These are phyloP conservation scores for Sebastes miniatus DNA, from an alignment of 2,797 vertebrate species.

Conservation along the genomic window DNA sequence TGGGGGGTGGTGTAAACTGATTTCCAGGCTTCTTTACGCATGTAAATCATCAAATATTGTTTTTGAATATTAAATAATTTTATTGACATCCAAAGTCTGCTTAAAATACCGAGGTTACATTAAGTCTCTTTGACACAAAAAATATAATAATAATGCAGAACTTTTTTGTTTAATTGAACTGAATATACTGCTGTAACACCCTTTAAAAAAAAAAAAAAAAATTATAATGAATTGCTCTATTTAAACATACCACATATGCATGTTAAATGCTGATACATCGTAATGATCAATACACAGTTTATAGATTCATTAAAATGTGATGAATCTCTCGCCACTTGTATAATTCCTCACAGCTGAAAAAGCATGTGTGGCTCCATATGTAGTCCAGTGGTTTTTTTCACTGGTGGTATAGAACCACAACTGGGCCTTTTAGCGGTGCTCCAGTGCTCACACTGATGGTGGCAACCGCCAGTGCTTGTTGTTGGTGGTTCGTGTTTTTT, in stretches of 20 bases:
- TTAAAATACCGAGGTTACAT: background rate
- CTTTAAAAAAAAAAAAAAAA: no score
- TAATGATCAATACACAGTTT: background rate
- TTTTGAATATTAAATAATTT: background rate
- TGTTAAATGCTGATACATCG: background rate
- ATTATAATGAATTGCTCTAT: background rate
- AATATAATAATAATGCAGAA: background rate
- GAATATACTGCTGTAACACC: background rate
- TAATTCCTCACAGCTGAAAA: slow-evolving; percentile 40
- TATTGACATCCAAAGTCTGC: background rate
- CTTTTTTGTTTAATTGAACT: background rate
- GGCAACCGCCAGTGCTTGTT: slow-evolving; percentile 29
- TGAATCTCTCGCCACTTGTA: background rate
- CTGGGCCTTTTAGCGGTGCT: slow-evolving; percentile 59
- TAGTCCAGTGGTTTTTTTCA: slow-evolving; percentile 49
- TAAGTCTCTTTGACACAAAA: background rate
- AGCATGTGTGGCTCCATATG: slow-evolving; percentile 41
- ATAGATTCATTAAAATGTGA: background rate
- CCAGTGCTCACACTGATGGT: slow-evolving; percentile 17
- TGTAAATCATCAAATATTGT: background rate
- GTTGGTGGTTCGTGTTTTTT: slow-evolving; percentile 35
- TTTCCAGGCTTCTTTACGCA: background rate
- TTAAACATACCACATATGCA: background rate
- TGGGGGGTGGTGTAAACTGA: background rate
- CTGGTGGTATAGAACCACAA: slow-evolving; percentile 55